Conservation (phyloP, 2,888 invertebrate genomes). For the Drosophila lutescens region DNA sequence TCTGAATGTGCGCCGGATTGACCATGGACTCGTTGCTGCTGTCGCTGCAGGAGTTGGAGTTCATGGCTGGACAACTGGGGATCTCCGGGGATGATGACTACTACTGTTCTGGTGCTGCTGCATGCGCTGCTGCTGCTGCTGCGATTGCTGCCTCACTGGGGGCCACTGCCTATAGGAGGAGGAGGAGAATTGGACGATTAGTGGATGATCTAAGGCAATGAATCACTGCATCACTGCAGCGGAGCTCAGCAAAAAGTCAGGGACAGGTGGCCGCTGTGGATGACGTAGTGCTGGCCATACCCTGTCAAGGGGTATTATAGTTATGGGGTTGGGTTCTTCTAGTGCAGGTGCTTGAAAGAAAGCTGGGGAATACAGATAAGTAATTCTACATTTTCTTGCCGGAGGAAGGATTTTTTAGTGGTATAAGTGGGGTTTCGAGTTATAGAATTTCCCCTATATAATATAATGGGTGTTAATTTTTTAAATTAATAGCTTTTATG, state of each 20-base stretch:
- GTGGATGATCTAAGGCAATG: conserved; percentile 52
- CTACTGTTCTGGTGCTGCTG: conserved; percentile 20
- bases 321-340: background rate
- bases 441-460: no score
- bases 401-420: no score
- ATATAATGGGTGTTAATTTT: no score
- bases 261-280: conserved; percentile 6
- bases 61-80: conserved; percentile 48
- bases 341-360: no score
- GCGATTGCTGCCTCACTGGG: conserved; percentile 47
- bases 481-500: no score
- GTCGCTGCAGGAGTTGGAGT: conserved; percentile 68
- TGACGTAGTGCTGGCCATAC: conserved; percentile 1
- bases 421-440: no score
- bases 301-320: background rate
- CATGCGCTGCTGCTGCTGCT: conserved; percentile 48
- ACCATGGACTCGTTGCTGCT: conserved; percentile 71
- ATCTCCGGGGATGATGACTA: conserved; percentile 2
- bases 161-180: conserved; percentile 41
- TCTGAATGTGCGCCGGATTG: conserved; percentile 59
- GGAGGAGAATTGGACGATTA: conserved; percentile 1
- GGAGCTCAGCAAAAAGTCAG: conserved; percentile 5
- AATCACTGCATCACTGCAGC: conserved; percentile 36
- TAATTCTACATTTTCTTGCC: no score
- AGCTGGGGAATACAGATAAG: no score